Evolutionary conservation across 2,113 vertebrate genomes (phyloP).

Genomic region (Bombycilla garrulus): DNA sequence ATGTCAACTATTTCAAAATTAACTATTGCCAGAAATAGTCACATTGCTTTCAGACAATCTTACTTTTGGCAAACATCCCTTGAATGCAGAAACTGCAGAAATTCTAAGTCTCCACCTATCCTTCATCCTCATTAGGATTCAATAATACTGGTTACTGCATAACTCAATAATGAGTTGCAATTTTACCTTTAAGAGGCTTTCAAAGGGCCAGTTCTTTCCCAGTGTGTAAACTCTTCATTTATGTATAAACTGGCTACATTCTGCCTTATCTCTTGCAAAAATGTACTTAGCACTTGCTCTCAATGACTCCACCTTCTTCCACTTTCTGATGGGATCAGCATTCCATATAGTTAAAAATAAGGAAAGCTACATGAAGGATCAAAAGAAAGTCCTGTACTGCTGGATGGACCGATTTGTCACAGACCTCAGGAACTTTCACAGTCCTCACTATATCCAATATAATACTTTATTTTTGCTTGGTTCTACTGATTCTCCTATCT

Average conservation of each 20-base stretch:
- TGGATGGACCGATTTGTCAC: background rate
- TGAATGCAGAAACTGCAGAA: background rate
- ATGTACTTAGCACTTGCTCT: background rate
- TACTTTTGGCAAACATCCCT: background rate
- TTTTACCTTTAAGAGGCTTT: background rate
- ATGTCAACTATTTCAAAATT: background rate
- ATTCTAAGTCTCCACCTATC: background rate
- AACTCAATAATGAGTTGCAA: background rate
- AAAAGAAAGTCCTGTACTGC: background rate
- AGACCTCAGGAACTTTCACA: background rate
- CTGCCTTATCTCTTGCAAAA: background rate
- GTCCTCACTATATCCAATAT: background rate
- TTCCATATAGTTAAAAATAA: background rate
- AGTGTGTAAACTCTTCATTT: background rate
- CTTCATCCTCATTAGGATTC: background rate
- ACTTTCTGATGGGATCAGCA: background rate
- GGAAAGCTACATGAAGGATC: background rate
- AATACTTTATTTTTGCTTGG: background rate
- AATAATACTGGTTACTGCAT: background rate
- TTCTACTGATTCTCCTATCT: background rate
- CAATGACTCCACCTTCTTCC: background rate
- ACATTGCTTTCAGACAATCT: background rate
- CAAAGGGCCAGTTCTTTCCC: background rate
- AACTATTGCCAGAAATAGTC: conserved; percentile 9
- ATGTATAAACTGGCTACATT: background rate